Percentiles rank a stretch among this genome's conserved stretches.
phyloP scores from a whole-genome alignment of 2,113 vertebrate genomes.

The Paramormyrops kingsleyae region DNA sequence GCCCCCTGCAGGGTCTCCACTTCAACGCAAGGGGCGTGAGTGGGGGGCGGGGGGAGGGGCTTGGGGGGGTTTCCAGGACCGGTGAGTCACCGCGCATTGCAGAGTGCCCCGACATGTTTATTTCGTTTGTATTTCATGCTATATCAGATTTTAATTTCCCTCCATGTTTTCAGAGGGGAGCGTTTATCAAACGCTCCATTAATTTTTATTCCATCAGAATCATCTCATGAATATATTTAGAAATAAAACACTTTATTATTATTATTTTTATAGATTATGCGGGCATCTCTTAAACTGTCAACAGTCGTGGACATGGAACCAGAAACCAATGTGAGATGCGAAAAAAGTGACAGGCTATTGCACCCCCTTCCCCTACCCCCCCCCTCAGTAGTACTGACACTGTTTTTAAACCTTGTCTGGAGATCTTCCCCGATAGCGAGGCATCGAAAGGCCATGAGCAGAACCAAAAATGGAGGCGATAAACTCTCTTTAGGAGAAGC shows the following conservation, averaged over 20 bases:
- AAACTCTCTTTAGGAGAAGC: neutral
- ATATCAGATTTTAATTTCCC: constrained; percentile 3
- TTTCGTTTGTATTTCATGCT: neutral
- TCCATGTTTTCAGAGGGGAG: neutral
- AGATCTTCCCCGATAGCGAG: constrained; percentile 9
- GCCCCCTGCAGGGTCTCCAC: neutral
- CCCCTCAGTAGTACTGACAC: constrained; percentile 21
- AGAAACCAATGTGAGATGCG: neutral
- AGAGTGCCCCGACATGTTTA: neutral
- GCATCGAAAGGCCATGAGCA: constrained; percentile 17
- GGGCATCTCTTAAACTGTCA: neutral
- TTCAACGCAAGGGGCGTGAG: neutral
- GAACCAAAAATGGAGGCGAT: constrained; percentile 14
- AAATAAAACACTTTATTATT: neutral
- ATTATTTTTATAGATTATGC: neutral
- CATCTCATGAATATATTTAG: constrained; percentile 9
- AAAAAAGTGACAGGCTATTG: neutral
- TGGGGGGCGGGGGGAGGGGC: too few species aligned
- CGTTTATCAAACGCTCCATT: constrained; percentile 5
- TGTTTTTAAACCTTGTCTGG: neutral
- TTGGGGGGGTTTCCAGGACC: neutral
- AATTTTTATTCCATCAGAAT: constrained; percentile 2
- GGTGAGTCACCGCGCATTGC: neutral
- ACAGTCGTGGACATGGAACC: neutral
- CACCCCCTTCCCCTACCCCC: neutral